Evolutionary conservation across 2,797 vertebrate species (phyloP), one percentile per base, ranked within the genome.

Genomic region (Myotis vivesi): DNA sequence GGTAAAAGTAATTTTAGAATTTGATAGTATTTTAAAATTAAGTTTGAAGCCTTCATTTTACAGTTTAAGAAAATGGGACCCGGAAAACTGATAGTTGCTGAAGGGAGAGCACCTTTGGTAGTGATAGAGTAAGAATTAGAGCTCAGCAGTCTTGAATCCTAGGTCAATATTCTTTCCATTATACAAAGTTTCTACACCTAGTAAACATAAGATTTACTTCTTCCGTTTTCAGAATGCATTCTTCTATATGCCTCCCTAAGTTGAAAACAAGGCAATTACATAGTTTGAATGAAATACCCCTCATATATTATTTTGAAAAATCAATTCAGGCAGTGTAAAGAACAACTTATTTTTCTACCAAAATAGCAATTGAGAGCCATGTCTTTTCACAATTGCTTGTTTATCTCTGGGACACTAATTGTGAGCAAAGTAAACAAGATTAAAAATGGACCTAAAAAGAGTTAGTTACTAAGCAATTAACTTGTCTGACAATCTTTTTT

Each of bases 371-470:
- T 19, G 19, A n/a, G 16, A 93, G 94, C 0, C 0, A 82, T 81
- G 49, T 51, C 17, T 81, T 91, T 20, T 91, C 28, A 36, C 0
- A 41, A 23, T 66, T 53, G 3, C 36, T 94, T 90, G 30, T 96
- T 92, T 64, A 91, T 64, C 19, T 30, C 25, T 44, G 59, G 1
- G 15, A 51, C 44, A 30, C 22, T 72, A 92, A 97, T 89, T 81
- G 15, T 68, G 68, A 73, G 23, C 10, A 81, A 71, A 94, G 22
- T 82, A 22, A 30, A 79, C 17, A 6, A n/a, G 71, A 87, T 41
- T 92, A 72, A 94, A 95, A 95, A 83, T 86, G 30, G 8, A 59
- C 53, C 5, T 75, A 73, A 66, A 92, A 72, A 49, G 53, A 46
- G 16, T 81, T 55, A 17, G 16, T 23, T 38, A 91, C 87, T 93